Conservation (phyloP, 1,140 invertebrate species). For the Atta texana region DNA sequence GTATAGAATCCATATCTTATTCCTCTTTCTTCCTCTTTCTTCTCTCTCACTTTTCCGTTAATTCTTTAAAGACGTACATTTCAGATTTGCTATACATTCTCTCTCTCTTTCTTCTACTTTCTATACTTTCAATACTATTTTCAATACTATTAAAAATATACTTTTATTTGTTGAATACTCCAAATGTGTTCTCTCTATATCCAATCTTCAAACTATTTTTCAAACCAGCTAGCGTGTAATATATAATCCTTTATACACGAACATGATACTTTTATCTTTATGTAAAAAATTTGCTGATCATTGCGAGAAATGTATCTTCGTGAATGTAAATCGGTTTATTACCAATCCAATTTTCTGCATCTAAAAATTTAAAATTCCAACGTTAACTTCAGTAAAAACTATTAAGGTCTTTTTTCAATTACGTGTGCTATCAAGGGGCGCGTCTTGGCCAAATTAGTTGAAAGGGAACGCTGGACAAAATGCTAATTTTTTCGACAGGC, state of each 20-base stretch:
- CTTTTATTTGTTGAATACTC: background rate
- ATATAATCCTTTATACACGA: background rate
- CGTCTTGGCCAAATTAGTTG: constrained; percentile 40
- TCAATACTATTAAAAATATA: background rate
- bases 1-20: background rate
- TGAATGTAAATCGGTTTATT: constrained; percentile 16
- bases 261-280: background rate
- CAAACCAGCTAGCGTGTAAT: background rate
- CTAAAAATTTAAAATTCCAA: constrained; percentile 25
- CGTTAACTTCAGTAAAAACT: background rate
- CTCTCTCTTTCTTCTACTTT: background rate
- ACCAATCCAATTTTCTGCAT: background rate
- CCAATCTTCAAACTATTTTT: background rate
- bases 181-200: background rate
- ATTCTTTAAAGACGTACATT: background rate
- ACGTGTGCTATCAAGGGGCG: background rate
- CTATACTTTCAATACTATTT: background rate
- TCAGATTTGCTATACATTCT: constrained; percentile 4
- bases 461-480: constrained; percentile 18
- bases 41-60: background rate
- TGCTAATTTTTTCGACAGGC: constrained; percentile 46
- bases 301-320: too few species aligned
- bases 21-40: background rate
- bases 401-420: constrained; percentile 26
- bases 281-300: background rate